These are phyloP conservation scores for Pelosia muscerda DNA, from an alignment of 2,888 invertebrate species.

Conservation along the genomic window DNA sequence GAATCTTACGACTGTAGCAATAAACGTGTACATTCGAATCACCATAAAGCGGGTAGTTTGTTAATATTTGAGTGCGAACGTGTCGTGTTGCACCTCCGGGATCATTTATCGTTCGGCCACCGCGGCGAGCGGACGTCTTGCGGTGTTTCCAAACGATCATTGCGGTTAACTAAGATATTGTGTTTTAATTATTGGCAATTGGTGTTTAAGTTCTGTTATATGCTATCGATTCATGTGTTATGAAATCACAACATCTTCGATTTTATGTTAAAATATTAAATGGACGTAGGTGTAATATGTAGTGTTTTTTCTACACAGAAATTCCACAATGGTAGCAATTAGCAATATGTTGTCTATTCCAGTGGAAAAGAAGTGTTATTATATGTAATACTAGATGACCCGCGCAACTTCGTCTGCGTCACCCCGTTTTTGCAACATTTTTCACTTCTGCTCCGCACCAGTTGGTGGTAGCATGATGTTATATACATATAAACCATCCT, in stretches of 20 bases:
- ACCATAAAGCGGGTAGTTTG: slow-evolving; percentile 76
- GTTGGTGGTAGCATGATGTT: too few species aligned
- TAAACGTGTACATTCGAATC: slow-evolving; percentile 73
- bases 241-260: not conserved
- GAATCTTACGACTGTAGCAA: slow-evolving; percentile 57
- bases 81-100: slow-evolving; percentile 64
- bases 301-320: too few species aligned
- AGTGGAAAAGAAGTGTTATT: not conserved
- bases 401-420: too few species aligned
- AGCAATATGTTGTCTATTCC: not conserved
- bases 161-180: slow-evolving; percentile 48
- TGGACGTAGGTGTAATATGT: too few species aligned
- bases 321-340: too few species aligned
- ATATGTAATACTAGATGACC: too few species aligned
- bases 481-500: too few species aligned
- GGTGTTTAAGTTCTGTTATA: slow-evolving; percentile 27
- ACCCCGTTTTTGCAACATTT: too few species aligned
- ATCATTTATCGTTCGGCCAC: slow-evolving; percentile 72
- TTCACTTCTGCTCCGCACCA: too few species aligned
- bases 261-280: not conserved
- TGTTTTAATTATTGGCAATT: slow-evolving; percentile 33
- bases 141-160: slow-evolving; percentile 64
- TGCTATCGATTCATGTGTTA: slow-evolving; percentile 17
- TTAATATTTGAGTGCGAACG: slow-evolving; percentile 79
- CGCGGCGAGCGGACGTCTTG: slow-evolving; percentile 67